These are phyloP conservation scores for Patella pellucida DNA, from an alignment of 2,888 invertebrate genomes.

Conservation along the genomic window DNA sequence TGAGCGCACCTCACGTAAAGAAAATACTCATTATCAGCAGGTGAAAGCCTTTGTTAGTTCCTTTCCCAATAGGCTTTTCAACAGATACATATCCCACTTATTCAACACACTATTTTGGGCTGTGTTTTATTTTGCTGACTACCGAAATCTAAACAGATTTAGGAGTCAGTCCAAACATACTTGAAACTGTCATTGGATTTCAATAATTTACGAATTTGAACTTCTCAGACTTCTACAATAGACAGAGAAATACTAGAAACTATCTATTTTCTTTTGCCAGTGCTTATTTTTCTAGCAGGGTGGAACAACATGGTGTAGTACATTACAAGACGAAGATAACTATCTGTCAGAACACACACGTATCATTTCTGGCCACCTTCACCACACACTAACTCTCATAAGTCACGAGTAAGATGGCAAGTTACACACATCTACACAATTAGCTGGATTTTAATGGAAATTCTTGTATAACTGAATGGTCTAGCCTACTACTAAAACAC, in stretches of 20 bases:
- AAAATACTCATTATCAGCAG: slow-evolving; percentile 32
- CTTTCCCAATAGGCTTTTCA: not conserved
- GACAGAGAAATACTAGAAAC: too few relatives aligned
- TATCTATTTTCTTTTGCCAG: too few relatives aligned
- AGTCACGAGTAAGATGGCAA: not conserved
- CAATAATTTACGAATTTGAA: not conserved
- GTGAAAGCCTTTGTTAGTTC: slow-evolving; percentile 9
- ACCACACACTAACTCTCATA: not conserved
- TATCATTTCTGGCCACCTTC: slow-evolving; percentile 6
- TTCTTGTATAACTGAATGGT: too few relatives aligned
- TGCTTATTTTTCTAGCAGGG: too few relatives aligned
- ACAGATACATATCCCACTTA: slow-evolving; percentile 3
- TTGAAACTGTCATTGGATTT: slow-evolving; percentile 6
- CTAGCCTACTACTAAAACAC: too few relatives aligned
- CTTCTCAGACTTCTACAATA: too few relatives aligned
- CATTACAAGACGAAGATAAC: too few relatives aligned
- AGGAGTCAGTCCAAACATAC: slow-evolving; percentile 6
- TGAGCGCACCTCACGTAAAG: slow-evolving; percentile 30
- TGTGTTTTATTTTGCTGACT: not conserved
- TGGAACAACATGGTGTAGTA: too few relatives aligned
- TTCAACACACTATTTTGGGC: not conserved
- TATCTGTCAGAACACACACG: too few relatives aligned
- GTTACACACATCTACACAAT: too few relatives aligned
- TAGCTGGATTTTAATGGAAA: too few relatives aligned
- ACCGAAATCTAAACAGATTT: not conserved